Conservation (phyloP, 1,140 invertebrate species). For the Diplogasteroides magnus region DNA sequence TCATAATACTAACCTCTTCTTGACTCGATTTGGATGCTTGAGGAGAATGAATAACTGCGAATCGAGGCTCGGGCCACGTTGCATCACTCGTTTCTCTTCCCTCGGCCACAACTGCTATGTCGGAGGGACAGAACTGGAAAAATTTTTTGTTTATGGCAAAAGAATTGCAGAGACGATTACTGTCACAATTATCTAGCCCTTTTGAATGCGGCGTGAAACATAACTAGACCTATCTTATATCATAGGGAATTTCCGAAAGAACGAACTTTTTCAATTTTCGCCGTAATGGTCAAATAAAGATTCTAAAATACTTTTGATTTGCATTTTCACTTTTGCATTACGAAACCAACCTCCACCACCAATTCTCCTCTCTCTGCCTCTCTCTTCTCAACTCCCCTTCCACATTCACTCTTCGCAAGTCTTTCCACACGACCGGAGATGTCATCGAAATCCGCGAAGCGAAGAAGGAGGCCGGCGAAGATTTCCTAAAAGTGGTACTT, state of each 20-base stretch:
- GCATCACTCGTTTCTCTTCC: constrained; percentile 76
- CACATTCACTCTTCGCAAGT: constrained; percentile 49
- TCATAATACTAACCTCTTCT: too few relatives aligned
- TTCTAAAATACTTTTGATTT: background rate
- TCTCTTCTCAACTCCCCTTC: constrained; percentile 63
- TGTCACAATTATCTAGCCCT: too few relatives aligned
- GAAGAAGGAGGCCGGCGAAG: constrained; percentile 75
- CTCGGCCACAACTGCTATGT: constrained; percentile 84
- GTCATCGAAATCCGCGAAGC: constrained; percentile 87
- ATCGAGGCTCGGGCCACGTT: too few relatives aligned
- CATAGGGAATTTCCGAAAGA: too few relatives aligned
- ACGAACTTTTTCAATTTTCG: background rate
- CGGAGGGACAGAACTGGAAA: constrained; percentile 69
- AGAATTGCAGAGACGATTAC: too few relatives aligned
- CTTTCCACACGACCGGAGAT: constrained; percentile 51
- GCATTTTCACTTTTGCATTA: background rate
- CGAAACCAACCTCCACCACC: background rate
- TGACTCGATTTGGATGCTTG: background rate
- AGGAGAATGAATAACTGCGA: constrained; percentile 70
- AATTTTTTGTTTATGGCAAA: too few relatives aligned
- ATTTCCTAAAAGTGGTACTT: constrained; percentile 84
- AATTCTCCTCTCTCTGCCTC: background rate
- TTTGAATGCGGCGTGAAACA: too few relatives aligned
- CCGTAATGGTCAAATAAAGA: background rate
- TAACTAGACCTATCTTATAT: too few relatives aligned